Conservation (phyloP, 2,113 vertebrate genomes). For the Nothocercus julius region DNA sequence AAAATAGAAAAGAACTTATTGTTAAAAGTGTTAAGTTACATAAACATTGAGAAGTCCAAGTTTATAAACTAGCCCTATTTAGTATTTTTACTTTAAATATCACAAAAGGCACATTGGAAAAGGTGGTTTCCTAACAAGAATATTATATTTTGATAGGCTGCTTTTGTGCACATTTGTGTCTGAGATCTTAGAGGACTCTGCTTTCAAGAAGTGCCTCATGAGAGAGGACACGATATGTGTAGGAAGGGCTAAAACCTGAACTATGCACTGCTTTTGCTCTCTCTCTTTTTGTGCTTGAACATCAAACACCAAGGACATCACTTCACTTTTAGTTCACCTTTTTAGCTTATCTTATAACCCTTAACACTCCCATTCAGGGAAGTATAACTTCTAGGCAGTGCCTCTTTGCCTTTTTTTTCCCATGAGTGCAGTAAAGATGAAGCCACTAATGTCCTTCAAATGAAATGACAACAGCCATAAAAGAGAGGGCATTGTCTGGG, state of each 20-base stretch:
- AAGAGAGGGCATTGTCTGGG: conserved; percentile 7
- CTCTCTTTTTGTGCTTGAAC: conserved; percentile 42
- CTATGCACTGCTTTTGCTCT: background rate
- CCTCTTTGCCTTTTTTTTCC: conserved; percentile 49
- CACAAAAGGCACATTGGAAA: background rate
- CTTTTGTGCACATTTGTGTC: background rate
- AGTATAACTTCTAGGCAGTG: conserved; percentile 9
- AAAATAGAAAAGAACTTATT: background rate
- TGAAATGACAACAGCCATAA: conserved; percentile 10
- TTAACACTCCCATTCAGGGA: conserved; percentile 31
- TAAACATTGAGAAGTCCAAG: conserved; percentile 8
- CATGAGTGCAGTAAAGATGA: background rate
- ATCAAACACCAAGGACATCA: conserved; percentile 46
- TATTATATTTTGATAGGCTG: background rate
- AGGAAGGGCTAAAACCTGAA: conserved; percentile 22
- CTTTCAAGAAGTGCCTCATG: background rate
- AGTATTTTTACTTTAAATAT: background rate
- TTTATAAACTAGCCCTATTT: background rate
- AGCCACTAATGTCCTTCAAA: conserved; percentile 40
- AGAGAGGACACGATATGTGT: background rate
- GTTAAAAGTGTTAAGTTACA: conserved; percentile 8
- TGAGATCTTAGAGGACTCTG: background rate
- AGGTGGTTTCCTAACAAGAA: background rate
- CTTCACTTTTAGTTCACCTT: conserved; percentile 38
- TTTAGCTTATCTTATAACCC: conserved; percentile 22